Evolutionary conservation across 2,113 vertebrate genomes (phyloP).

Genomic region (Geococcyx californianus): DNA sequence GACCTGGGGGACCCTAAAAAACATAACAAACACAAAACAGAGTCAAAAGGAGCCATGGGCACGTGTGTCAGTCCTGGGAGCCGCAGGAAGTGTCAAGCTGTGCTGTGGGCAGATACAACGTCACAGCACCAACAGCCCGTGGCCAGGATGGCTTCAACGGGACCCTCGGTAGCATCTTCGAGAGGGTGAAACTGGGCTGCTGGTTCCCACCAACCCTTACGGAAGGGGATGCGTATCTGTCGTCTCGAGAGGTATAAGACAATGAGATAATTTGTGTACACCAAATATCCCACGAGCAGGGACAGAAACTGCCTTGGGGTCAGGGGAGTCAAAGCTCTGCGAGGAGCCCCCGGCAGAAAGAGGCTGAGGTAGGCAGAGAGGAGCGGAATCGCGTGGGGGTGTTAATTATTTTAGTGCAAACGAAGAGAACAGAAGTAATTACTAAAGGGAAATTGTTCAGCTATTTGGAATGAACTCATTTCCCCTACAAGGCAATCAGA

Average conservation of each 20-base stretch:
- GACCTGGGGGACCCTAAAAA: slow-evolving; percentile 87
- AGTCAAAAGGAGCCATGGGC: neutral
- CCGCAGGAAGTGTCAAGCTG: neutral
- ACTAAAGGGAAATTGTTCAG: neutral
- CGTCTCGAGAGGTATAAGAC: neutral
- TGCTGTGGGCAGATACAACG: neutral
- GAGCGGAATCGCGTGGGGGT: rapidly evolving
- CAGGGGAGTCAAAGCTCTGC: neutral
- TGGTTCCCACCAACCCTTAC: rapidly evolving
- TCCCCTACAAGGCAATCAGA: neutral
- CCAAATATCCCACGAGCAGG: neutral
- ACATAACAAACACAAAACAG: slow-evolving; percentile 6
- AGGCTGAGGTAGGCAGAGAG: neutral
- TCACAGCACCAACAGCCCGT: neutral
- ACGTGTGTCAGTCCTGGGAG: rapidly evolving
- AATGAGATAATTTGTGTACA: neutral
- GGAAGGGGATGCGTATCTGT: neutral
- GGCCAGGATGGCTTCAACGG: rapidly evolving
- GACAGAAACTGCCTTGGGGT: neutral
- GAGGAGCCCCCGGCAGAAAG: neutral
- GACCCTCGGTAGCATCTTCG: rapidly evolving
- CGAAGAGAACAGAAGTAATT: neutral
- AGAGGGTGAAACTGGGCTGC: neutral
- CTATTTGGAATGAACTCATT: neutral
- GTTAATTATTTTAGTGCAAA: neutral